phyloP scores from a whole-genome alignment of 2,888 invertebrate species.

The Epirrhoe alternata region DNA sequence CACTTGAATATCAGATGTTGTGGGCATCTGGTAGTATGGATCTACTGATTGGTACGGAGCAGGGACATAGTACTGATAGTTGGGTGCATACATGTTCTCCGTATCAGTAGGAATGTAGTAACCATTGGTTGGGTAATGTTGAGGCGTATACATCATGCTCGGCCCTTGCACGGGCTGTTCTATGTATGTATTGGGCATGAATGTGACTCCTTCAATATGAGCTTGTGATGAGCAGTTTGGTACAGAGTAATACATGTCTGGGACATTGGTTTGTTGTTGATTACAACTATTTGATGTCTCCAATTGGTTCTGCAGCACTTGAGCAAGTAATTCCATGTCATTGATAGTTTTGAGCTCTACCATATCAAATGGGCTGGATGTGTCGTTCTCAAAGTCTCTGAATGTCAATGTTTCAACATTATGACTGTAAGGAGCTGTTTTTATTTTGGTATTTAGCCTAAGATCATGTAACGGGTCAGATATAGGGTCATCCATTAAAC shows the following conservation, averaged over 20 bases:
- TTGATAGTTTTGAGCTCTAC: constrained; percentile 96
- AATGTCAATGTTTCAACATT: constrained; percentile 80
- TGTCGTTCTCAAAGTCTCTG: constrained; percentile 96
- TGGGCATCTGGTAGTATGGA: constrained; percentile 65
- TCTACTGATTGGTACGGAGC: constrained; percentile 57
- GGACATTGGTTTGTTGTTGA: constrained; percentile 53
- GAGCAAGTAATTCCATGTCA: constrained; percentile 95
- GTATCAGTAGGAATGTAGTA: constrained; percentile 69
- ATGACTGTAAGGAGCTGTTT: constrained; percentile 63
- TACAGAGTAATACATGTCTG: constrained; percentile 60
- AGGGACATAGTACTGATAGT: constrained; percentile 75
- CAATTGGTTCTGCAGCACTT: constrained; percentile 86
- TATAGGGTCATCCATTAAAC: constrained; percentile 74
- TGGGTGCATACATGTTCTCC: constrained; percentile 69
- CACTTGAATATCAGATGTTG: constrained; percentile 55
- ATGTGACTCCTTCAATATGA: constrained; percentile 68
- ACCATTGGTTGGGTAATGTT: constrained; percentile 69
- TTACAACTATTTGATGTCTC: constrained; percentile 62
- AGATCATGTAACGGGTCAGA: constrained; percentile 72
- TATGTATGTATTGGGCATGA: constrained; percentile 71
- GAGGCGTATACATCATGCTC: constrained; percentile 68
- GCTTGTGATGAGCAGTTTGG: constrained; percentile 71
- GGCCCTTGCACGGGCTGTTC: constrained; percentile 69
- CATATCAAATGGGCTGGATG: constrained; percentile 96
- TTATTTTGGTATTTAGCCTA: constrained; percentile 66